phyloP scores from a whole-genome alignment of 1,140 invertebrate species.

The Drosophila santomea region DNA sequence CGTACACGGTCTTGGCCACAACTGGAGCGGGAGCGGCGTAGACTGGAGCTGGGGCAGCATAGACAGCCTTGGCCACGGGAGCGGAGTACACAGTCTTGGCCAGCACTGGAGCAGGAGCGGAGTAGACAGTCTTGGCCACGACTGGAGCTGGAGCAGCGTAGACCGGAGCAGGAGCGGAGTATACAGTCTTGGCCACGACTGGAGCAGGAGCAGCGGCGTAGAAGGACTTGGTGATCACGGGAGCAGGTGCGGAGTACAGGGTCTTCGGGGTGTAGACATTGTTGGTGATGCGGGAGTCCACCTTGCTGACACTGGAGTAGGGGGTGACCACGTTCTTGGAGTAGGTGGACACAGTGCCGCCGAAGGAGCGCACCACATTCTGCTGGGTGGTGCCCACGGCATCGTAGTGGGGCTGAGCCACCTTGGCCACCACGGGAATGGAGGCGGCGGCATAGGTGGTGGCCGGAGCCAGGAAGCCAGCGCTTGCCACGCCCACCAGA shows the following conservation, averaged over 20 bases:
- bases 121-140: constrained; percentile 75
- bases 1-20: constrained; percentile 70
- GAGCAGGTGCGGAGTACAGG: constrained; percentile 75
- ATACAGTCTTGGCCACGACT: constrained; percentile 82
- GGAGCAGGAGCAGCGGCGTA: constrained; percentile 85
- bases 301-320: constrained; percentile 88
- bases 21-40: constrained; percentile 32
- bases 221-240: constrained; percentile 60
- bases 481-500: constrained; percentile 84
- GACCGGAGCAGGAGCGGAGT: constrained; percentile 47
- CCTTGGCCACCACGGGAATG: constrained; percentile 72
- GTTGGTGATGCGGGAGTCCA: constrained; percentile 87
- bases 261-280: constrained; percentile 85
- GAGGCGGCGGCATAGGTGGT: constrained; percentile 64
- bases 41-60: constrained; percentile 65
- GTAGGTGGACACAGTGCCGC: constrained; percentile 87
- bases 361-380: constrained; percentile 86
- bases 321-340: constrained; percentile 88
- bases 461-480: constrained; percentile 76
- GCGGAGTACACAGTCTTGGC: constrained; percentile 84
- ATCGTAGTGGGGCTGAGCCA: constrained; percentile 85
- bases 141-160: constrained; percentile 64
- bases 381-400: constrained; percentile 86
- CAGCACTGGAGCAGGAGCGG: constrained; percentile 52
- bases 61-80: constrained; percentile 81